These are phyloP conservation scores for Coregonus clupeaformis DNA, from an alignment of 2,113 vertebrate genomes.

Conservation along the genomic window DNA sequence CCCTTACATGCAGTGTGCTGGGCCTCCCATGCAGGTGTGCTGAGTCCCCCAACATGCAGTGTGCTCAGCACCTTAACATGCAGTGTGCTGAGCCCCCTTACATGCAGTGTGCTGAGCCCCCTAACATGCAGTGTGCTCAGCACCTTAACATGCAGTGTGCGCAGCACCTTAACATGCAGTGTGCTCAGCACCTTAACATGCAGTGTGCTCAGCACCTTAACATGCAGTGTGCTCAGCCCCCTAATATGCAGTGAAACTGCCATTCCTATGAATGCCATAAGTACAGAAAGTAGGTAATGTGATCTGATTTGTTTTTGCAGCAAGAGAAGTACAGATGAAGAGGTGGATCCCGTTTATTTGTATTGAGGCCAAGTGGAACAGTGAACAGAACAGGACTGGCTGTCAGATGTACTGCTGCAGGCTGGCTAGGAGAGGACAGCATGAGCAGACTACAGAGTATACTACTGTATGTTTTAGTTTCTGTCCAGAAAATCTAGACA, in stretches of 20 bases:
- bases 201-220: too few species aligned
- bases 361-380: slow-evolving; percentile 22
- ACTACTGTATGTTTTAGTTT: slow-evolving; percentile 21
- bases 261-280: background rate
- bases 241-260: background rate
- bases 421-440: background rate
- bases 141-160: too few species aligned
- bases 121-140: too few species aligned
- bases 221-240: too few species aligned
- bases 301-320: background rate
- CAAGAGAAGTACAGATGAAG: background rate
- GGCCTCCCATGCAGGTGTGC: too few species aligned
- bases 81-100: too few species aligned
- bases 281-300: background rate
- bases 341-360: background rate
- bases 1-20: too few species aligned
- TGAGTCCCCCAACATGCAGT: too few species aligned
- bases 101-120: too few species aligned
- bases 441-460: background rate
- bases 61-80: too few species aligned
- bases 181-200: too few species aligned
- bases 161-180: too few species aligned
- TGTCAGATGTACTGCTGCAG: slow-evolving; percentile 16
- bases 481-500: slow-evolving; percentile 23
- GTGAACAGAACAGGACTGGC: slow-evolving; percentile 20